phyloP scores from a whole-genome alignment of 2,113 vertebrate genomes.

The Engraulis encrasicolus region DNA sequence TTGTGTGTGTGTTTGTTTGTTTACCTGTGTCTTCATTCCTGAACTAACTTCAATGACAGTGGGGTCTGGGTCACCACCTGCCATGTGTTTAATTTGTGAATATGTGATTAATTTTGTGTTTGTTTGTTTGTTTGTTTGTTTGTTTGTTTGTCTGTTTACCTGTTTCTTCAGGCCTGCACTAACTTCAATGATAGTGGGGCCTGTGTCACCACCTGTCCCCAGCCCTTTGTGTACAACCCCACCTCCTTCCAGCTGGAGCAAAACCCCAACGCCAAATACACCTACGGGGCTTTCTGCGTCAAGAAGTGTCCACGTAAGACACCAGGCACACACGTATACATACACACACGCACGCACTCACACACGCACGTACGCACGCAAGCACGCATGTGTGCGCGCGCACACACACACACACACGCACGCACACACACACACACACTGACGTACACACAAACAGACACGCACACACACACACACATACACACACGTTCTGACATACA shows the following conservation, averaged over 20 bases:
- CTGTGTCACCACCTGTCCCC: conserved; percentile 95
- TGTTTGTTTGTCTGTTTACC: background rate
- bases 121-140: background rate
- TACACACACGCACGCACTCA: conserved; percentile 31
- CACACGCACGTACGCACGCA: background rate
- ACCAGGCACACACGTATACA: background rate
- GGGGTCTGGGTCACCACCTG: too few species aligned
- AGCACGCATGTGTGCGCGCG: background rate
- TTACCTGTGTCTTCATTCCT: too few species aligned
- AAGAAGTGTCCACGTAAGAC: conserved; percentile 97
- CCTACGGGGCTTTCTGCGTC: conserved; percentile 94
- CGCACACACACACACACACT: background rate
- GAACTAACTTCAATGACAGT: too few species aligned
- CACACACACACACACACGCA: background rate
- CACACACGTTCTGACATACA: background rate
- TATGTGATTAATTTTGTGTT: background rate
- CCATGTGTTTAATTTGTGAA: too few species aligned
- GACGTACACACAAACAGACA: background rate
- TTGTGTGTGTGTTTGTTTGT: too few species aligned
- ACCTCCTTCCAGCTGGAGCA: conserved; percentile 94
- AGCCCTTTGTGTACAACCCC: conserved; percentile 96
- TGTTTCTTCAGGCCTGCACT: conserved; percentile 86
- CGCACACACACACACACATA: background rate
- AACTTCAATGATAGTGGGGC: conserved; percentile 98
- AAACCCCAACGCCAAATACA: conserved; percentile 90